Evolutionary conservation across 2,113 vertebrate species (phyloP), one percentile per base, ranked within the genome.

Genomic region (Embiotoca jacksoni): DNA sequence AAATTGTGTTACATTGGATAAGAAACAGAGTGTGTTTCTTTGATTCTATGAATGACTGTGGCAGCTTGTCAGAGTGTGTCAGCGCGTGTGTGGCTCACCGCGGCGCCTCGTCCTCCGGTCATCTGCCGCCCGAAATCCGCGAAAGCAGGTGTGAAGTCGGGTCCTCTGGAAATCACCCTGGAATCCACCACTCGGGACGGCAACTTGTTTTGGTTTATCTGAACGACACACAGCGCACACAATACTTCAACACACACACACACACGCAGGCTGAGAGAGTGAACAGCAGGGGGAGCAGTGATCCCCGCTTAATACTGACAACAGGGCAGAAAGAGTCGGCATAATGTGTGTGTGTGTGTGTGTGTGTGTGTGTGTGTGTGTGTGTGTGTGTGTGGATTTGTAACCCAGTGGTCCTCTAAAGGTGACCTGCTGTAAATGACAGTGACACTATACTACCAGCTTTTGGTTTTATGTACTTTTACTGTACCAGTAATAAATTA

Each of bases 111-210:
- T 83, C 96, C 96, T 70, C 96, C 95, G 0, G 95, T 84, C 73
- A 95, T 90, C 71, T 96, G 97, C 78, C 98, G 95, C 87, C 97
- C 96, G 88, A 99, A 99, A 85, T 99, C 98, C 44, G 98, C 98
- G 30, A 98, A 99, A 57, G 98, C 97, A 5, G 98, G 98, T 0
- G 98, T 99, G 94, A 99, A 99, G 82, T 99, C 98, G 0, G 98
- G 97, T 79, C 98, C 97, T 81, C 97, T 95, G 83, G 96, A 95
- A 88, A 99, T 95, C 73, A 96, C 95, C 66, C 98, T 94, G 81
- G 98, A 90, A 81, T 99, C 98, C 83, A 96, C 93, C 7, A 91
- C 93, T 70, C 98, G 89, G 57, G 96, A 84, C 0, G 97, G 94
- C 92, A 96, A 53, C 87, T 99, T 99, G 0, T 96, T 97, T 93